Evolutionary conservation across 2,797 vertebrate genomes (phyloP), one percentile per base, ranked within the genome.

Genomic region (Hippoglossus hippoglossus): DNA sequence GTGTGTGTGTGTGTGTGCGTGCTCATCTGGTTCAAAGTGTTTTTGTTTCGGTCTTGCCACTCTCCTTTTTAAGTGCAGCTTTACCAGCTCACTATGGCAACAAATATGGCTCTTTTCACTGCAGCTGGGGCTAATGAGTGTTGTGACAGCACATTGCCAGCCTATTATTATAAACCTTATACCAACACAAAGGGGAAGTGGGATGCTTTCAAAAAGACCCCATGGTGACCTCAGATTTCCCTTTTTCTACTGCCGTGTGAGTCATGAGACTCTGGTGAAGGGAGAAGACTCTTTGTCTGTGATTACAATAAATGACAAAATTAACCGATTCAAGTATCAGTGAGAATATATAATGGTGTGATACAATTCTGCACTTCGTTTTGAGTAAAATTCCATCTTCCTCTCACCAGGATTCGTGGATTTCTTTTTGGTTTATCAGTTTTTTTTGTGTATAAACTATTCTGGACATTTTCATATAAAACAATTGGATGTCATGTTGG

Each of bases 31-130:
- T 63, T 83, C 74, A 65, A 78, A 24, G 6, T 85, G 73, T 70
- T 85, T 87, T 86, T 88, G 84, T 88, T 81, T 87, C 71, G 58
- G 52, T 91, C 86, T 87, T 91, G 92, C 90, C 85, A 88, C 88
- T 86, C 8, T 55, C 86, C 87, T 91, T 93, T 94, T 89, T 89
- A 90, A 88, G 82, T 79, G 86, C 76, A 74, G 81, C 88, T 96
- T 46, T 86, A 80, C 95, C 71, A 68, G 77, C 87, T 97, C 87
- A 82, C 96, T 95, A 97, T 98, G 95, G 96, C 93, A 98, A 98
- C 96, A 79, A 92, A 88, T 57, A 57, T 71, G 68, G 73, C 71
- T 84, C 64, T 76, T 82, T 73, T 92, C 82, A 52, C 71, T 81
- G 83, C 84, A 80, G 89, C 84, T 46, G 28, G 26, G 68, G 79